phyloP scores from a whole-genome alignment of 2,888 invertebrate species.

The Epinotia ramella region DNA sequence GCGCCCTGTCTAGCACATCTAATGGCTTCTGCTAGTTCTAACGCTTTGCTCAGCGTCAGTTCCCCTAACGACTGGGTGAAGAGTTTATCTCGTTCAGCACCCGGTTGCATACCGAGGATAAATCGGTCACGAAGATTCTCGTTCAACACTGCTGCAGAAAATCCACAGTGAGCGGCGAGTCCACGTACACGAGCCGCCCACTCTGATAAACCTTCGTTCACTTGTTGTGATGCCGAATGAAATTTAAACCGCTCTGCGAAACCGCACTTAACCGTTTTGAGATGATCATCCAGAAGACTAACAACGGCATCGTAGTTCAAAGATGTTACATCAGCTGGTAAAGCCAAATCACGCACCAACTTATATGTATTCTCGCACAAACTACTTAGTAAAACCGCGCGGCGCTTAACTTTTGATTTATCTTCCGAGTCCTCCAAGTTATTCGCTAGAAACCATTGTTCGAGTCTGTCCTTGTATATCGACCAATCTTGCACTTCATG shows the following conservation, averaged over 20 bases:
- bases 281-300: conserved; percentile 25
- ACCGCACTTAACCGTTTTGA: conserved; percentile 10
- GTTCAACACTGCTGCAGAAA: background rate
- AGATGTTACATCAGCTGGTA: background rate
- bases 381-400: conserved; percentile 16
- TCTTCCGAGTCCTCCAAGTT: background rate
- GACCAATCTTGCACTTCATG: conserved; percentile 17
- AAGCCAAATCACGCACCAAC: conserved; percentile 10
- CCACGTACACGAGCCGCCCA: conserved; percentile 41
- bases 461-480: conserved; percentile 12
- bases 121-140: conserved; percentile 36
- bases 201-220: conserved; percentile 16
- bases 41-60: conserved; percentile 41
- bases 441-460: conserved; percentile 11
- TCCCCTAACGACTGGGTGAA: conserved; percentile 17
- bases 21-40: conserved; percentile 43
- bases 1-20: conserved; percentile 23
- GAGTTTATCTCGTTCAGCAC: conserved; percentile 33
- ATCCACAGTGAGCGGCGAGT: conserved; percentile 36
- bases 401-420: background rate
- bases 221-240: conserved; percentile 28
- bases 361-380: conserved; percentile 15
- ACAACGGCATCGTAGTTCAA: conserved; percentile 20
- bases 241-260: conserved; percentile 38
- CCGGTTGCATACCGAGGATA: conserved; percentile 34